phyloP scores from a whole-genome alignment of 92 coral and sea anemone species.

The Epizoanthus fatuus region DNA sequence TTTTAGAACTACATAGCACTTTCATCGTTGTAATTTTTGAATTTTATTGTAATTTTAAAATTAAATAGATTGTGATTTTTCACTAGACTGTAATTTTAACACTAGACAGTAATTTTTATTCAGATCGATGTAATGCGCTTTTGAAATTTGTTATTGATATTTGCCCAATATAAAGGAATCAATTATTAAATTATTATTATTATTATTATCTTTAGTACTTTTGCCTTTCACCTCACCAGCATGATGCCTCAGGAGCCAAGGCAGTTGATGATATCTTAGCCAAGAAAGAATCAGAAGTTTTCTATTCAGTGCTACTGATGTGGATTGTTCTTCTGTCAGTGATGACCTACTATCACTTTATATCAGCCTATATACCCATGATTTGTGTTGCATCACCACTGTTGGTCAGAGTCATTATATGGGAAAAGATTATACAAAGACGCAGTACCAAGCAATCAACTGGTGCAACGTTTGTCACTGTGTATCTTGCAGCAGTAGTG shows the following conservation, averaged over 20 bases:
- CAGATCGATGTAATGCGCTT: no score
- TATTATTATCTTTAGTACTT: background rate
- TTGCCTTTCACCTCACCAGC: conserved; percentile 13
- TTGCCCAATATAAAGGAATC: no score
- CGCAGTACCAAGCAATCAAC: conserved; percentile 22
- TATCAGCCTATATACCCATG: conserved; percentile 93
- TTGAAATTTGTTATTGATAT: no score
- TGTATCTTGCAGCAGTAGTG: conserved; percentile 61
- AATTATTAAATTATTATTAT: no score
- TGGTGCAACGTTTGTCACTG: conserved; percentile 47
- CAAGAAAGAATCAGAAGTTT: conserved; percentile 78
- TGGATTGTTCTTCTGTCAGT: conserved; percentile 86
- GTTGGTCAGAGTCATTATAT: conserved; percentile 76
- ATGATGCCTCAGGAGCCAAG: conserved; percentile 1
- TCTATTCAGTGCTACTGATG: conserved; percentile 80
- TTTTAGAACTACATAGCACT: no score
- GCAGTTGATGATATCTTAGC: conserved; percentile 23
- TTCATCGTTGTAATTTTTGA: no score
- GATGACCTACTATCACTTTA: conserved; percentile 85
- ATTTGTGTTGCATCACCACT: conserved; percentile 83
- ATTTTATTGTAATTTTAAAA: no score
- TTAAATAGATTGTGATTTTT: background rate
- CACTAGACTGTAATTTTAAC: no score
- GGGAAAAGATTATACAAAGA: conserved; percentile 78
- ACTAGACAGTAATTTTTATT: no score